Evolutionary conservation across 2,888 invertebrate species (phyloP).

Genomic region (Lamproptera curius): DNA sequence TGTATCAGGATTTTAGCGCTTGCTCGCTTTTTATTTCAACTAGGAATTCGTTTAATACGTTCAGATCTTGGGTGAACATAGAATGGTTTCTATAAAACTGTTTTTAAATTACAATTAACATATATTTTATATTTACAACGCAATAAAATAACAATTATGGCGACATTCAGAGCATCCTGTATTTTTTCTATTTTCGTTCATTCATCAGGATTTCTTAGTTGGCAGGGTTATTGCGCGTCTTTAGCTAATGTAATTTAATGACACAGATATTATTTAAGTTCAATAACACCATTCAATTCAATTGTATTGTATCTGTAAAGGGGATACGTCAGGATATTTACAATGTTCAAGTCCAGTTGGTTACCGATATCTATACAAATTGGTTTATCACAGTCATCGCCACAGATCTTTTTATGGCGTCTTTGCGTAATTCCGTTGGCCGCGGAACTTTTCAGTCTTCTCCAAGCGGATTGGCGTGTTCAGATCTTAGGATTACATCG

Average conservation of each 20-base stretch:
- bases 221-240: background rate
- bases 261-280: background rate
- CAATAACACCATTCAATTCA: background rate
- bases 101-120: too few species aligned
- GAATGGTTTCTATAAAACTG: too few species aligned
- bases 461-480: conserved; percentile 2
- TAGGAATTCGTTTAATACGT: too few species aligned
- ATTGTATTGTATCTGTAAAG: conserved; percentile 15
- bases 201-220: background rate
- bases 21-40: too few species aligned
- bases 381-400: conserved; percentile 9
- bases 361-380: background rate
- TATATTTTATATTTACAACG: too few species aligned
- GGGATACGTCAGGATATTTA: conserved; percentile 14
- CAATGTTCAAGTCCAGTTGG: conserved; percentile 2
- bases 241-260: background rate
- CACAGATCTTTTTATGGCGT: conserved; percentile 8
- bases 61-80: too few species aligned
- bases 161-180: too few species aligned
- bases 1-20: background rate
- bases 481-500: conserved; percentile 8
- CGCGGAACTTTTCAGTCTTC: conserved; percentile 10
- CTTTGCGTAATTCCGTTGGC: conserved; percentile 4
- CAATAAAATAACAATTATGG: too few species aligned
- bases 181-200: background rate